A percentile compares a stretch with the other conserved stretches of the same genome.
Evolutionary conservation across 2,888 invertebrate genomes (phyloP).

Genomic region (Spilosoma lubricipeda): DNA sequence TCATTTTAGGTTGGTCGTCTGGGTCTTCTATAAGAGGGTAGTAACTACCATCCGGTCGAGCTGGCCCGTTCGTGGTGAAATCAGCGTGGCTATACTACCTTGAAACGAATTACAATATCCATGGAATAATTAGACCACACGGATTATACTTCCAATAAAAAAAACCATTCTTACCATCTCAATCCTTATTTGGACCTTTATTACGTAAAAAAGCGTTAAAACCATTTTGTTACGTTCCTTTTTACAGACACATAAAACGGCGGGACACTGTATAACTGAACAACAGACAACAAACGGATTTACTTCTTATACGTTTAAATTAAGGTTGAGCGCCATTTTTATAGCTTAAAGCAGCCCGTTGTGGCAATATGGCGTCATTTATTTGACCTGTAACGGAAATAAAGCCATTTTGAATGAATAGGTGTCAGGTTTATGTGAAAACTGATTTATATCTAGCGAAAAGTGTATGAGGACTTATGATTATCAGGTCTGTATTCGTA

Average conservation of each 20-base stretch:
- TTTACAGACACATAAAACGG: background rate
- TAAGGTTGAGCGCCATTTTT: slow-evolving; percentile 45
- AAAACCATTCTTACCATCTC: background rate
- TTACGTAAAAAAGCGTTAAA: background rate
- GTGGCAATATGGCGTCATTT: slow-evolving; percentile 43
- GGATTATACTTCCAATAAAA: too few species aligned
- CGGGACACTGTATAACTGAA: background rate
- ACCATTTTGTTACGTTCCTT: background rate
- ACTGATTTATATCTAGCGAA: background rate
- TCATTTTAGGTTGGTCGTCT: too few species aligned
- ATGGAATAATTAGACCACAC: too few species aligned
- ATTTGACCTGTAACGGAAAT: slow-evolving; percentile 39
- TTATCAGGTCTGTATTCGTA: background rate
- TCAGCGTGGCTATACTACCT: too few species aligned
- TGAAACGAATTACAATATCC: too few species aligned
- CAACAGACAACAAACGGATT: slow-evolving; percentile 41
- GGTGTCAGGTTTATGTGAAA: slow-evolving; percentile 11
- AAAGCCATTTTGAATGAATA: slow-evolving; percentile 40
- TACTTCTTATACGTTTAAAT: slow-evolving; percentile 51
- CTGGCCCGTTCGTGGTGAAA: too few species aligned
- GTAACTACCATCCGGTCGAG: too few species aligned
- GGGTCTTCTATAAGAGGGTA: too few species aligned
- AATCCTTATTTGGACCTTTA: background rate
- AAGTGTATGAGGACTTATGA: background rate
- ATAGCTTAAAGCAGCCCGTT: slow-evolving; percentile 47